Evolutionary conservation across 2,888 invertebrate species (phyloP).

Genomic region (Lithosia quadra): DNA sequence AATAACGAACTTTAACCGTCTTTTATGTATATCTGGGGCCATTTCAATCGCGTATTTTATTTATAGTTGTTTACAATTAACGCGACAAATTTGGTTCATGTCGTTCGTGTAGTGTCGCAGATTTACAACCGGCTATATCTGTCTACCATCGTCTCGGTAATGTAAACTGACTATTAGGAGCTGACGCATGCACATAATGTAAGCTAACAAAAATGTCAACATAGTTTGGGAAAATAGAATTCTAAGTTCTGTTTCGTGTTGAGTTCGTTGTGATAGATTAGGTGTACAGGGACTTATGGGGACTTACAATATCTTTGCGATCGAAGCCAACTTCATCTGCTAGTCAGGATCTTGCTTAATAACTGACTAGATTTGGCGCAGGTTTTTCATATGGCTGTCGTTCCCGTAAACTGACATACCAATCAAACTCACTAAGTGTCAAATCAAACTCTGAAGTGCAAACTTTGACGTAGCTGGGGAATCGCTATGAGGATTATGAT

Average conservation of each 20-base stretch:
- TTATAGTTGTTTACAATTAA: constrained; percentile 64
- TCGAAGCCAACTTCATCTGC: no score
- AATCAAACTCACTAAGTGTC: no score
- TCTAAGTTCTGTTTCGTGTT: constrained; percentile 21
- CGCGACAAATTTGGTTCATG: constrained; percentile 58
- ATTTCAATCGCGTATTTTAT: constrained; percentile 59
- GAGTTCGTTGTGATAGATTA: constrained; percentile 19
- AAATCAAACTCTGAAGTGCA: no score
- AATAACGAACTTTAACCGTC: constrained; percentile 51
- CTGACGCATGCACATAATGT: constrained; percentile 20
- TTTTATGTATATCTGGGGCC: constrained; percentile 61
- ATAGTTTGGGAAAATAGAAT: constrained; percentile 27
- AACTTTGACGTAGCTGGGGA: no score
- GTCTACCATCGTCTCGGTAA: constrained; percentile 55
- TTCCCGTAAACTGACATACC: no score
- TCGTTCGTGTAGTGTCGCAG: constrained; percentile 50
- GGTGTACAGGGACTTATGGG: no score
- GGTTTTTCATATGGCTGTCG: no score
- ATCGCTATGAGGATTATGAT: no score
- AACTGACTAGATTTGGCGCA: no score
- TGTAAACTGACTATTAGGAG: constrained; percentile 38
- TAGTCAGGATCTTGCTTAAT: no score
- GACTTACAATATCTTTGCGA: no score
- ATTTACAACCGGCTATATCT: constrained; percentile 64
- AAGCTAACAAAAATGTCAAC: constrained; percentile 32